Evolutionary conservation across 2,888 invertebrate species (phyloP), one percentile per base, ranked within the genome.

Genomic region (Idaea biselata): DNA sequence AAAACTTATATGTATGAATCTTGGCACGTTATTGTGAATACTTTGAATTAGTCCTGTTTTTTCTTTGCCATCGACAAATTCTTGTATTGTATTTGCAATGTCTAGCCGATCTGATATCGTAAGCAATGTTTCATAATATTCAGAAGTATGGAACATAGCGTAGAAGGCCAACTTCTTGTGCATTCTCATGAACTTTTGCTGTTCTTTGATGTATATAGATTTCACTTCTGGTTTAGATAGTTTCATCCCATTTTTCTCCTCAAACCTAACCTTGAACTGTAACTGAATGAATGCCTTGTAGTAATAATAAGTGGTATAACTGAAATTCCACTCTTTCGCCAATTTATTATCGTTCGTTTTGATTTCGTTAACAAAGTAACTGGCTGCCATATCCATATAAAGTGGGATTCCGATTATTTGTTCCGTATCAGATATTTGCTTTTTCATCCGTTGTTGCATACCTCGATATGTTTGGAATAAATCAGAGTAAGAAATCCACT

Each of bases 131-230:
- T 56, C 18, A 8, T 44, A 44, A 44, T 7, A 44, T 44, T 44
- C 11, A 6, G 56, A 56, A 18, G 11, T 14, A 17, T 18, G 56
- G 18, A 56, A 56, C 56, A 56, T 1, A 6, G 56, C 7, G 14
- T 56, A 56, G 56, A 56, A 56, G 6, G 56, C 56, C 56, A 56
- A 18, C 14, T 56, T 56, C 18, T 56, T 56, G 18, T 56, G 56
- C 18, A 18, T 56, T 7, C 2, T 18, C 7, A 56, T 17, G 16
- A 17, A 16, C 8, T 16, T 7, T 17, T 55, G 5, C 16, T 16
- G 16, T 55, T 55, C 55, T 5, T 17, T 55, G n/a, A 7, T n/a
- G 55, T 17, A 55, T 0, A 55, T 55, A 16, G 55, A 55, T 16
- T 17, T 55, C 8, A 55, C 17, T 1, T 55, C 17, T 5, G 55